phyloP scores from a whole-genome alignment of 2,113 vertebrate species.

The Peromyscus californicus region DNA sequence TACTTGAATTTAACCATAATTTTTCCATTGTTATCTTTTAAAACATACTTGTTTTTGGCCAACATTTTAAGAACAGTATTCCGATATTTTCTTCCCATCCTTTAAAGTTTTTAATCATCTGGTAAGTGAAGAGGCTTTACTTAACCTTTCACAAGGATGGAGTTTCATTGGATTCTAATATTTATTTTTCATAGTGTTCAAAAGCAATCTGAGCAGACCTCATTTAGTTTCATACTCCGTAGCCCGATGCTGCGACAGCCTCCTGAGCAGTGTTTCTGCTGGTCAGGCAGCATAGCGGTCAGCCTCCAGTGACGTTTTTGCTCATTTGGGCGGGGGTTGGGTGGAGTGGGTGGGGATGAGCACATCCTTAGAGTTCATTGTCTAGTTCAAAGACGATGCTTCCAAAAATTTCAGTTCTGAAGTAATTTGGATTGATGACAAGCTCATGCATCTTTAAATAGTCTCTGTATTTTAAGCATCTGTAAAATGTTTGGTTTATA shows the following conservation, averaged over 20 bases:
- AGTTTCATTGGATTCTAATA: conserved; percentile 12
- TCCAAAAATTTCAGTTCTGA: conserved; percentile 22
- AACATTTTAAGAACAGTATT: conserved; percentile 6
- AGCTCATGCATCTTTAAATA: conserved; percentile 35
- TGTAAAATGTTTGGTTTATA: conserved; percentile 42
- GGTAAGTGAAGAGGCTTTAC: conserved; percentile 5
- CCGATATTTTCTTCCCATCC: background rate
- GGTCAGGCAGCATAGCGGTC: background rate
- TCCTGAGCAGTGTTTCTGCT: background rate
- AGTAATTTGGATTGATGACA: conserved; percentile 4
- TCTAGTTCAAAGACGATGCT: conserved; percentile 1
- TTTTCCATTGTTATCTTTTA: conserved; percentile 31
- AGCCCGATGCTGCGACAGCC: background rate
- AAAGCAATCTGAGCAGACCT: background rate
- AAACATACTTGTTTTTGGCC: conserved; percentile 23
- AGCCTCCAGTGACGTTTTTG: background rate
- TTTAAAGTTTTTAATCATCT: conserved; percentile 18
- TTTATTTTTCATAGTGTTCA: conserved; percentile 31
- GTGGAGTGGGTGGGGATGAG: conserved; percentile 5
- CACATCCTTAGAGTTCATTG: background rate
- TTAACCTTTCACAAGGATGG: conserved; percentile 35
- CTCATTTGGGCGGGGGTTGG: background rate
- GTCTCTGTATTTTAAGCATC: conserved; percentile 35
- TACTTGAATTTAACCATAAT: conserved; percentile 43
- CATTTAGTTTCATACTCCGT: background rate